Evolutionary conservation across 2,797 vertebrate species (phyloP).

Genomic region (Xiphorhynchus erythropygius): DNA sequence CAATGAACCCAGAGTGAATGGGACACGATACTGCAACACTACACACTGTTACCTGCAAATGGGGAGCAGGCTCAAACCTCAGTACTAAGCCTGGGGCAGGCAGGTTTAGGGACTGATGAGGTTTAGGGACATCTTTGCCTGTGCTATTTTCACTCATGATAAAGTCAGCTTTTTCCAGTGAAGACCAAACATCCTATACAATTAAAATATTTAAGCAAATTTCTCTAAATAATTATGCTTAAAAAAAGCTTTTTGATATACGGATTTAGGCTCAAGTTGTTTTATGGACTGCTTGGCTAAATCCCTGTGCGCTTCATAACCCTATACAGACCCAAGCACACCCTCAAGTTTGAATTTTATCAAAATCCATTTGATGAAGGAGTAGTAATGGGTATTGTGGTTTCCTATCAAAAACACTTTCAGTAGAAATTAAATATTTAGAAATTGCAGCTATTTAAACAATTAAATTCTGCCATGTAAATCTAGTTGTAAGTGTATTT

Average conservation of each 20-base stretch:
- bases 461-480: not conserved
- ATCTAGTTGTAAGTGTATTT: not conserved
- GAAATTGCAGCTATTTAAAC: not conserved
- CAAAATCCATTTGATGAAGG: not conserved
- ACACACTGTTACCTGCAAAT: not conserved
- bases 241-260: not conserved
- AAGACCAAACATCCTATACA: not conserved
- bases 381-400: not conserved
- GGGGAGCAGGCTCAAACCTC: not conserved
- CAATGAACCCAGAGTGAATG: not conserved
- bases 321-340: fast-evolving
- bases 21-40: not conserved
- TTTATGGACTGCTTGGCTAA: not conserved
- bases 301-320: not conserved
- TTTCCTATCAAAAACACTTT: not conserved
- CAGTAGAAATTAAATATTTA: not conserved
- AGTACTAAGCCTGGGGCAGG: not conserved
- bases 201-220: not conserved
- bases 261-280: not conserved
- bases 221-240: not conserved
- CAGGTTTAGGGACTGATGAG: not conserved
- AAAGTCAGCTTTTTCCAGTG: not conserved
- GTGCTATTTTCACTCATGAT: not conserved
- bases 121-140: not conserved
- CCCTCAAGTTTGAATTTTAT: not conserved